phyloP scores from a whole-genome alignment of 2,797 vertebrate species.

The Heliangelus exortis region DNA sequence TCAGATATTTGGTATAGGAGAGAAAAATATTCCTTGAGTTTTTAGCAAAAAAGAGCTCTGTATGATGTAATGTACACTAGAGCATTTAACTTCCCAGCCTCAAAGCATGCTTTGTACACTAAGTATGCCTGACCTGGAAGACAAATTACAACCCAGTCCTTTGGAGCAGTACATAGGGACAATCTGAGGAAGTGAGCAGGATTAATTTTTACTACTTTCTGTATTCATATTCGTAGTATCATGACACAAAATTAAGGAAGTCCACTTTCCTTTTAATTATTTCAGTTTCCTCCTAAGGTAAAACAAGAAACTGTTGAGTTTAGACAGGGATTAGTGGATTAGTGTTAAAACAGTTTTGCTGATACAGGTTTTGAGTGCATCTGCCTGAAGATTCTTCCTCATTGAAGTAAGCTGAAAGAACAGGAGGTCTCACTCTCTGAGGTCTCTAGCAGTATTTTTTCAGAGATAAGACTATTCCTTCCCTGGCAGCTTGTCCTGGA shows the following conservation, averaged over 20 bases:
- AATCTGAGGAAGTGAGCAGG: neutral
- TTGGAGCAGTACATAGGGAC: neutral
- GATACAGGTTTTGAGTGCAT: neutral
- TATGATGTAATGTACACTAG: neutral
- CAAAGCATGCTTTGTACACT: neutral
- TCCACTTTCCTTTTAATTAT: neutral
- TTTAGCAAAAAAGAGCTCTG: neutral
- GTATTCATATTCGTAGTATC: neutral
- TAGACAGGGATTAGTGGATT: neutral
- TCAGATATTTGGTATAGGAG: neutral
- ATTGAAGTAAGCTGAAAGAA: neutral
- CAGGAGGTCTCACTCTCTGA: neutral
- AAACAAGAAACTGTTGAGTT: neutral
- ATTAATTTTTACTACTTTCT: neutral
- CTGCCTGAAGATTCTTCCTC: neutral
- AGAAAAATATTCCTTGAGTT: neutral
- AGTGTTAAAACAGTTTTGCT: neutral
- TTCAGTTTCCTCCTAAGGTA: neutral
- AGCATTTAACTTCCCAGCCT: neutral
- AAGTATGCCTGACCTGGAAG: neutral
- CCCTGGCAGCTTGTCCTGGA: neutral
- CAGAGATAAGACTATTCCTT: neutral
- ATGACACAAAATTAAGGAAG: neutral
- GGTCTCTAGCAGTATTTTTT: neutral
- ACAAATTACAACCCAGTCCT: neutral